Base-by-base conservation (phyloP, 1,140 invertebrate genomes). In the Micrasema minimum region DNA sequence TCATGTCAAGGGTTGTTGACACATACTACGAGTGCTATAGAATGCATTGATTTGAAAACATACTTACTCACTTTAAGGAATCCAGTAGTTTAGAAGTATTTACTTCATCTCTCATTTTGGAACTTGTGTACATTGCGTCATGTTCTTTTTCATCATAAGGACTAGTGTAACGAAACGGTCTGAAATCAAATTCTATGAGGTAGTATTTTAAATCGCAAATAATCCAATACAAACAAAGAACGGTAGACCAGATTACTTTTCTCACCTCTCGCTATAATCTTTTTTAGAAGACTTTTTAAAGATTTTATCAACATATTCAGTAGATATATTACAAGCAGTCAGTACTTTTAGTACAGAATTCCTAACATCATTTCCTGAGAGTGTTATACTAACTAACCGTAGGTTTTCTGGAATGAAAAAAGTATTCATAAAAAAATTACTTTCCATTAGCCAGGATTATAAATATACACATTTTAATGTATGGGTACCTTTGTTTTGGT, bases 221-320 rank as follows among this genome's bases (percentile, higher is more conserved):
- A n/a, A n/a, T n/a, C n/a, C n/a, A n/a, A n/a, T n/a, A n/a, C n/a
- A n/a, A n/a, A n/a, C n/a, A n/a, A n/a, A n/a, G n/a, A n/a, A n/a
- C n/a, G n/a, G n/a, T n/a, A n/a, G n/a, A n/a, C n/a, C n/a, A n/a
- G n/a, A n/a, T n/a, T n/a, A 31, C 7, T 31, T 31, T 72, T 20
- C 16, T 57, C 64, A 74, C 72, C 67, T 74, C n/a, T 67, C 18
- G 26, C 45, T 70, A 23, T 14, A 31, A 18, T 66, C 45, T 69
- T 72, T 61, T 51, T 14, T 37, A 22, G 66, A 2, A 18, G 66
- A 59, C 23, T 71, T 74, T 76, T 77, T 65, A 48, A 81, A 74
- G 20, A 90, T 85, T 77, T 86, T 88, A 77, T 92, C 89, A 1
- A 92, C 82, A 81, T 91, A 92, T n/a, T 90, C 88, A 11, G 91